Evolutionary conservation across 1,140 invertebrate genomes (phyloP).

Genomic region (Drosophila littoralis): DNA sequence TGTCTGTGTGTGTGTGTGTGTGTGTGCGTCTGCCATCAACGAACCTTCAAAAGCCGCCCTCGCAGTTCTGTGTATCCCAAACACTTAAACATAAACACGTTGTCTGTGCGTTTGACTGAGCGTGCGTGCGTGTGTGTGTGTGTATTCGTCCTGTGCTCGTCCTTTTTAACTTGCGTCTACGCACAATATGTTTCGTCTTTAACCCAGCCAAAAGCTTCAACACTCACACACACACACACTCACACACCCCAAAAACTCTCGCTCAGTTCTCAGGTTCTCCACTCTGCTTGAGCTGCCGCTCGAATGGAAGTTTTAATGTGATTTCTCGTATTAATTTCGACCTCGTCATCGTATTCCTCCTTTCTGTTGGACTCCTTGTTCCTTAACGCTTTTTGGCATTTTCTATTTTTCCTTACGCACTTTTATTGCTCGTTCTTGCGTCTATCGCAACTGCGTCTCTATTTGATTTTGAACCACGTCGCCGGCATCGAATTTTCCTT

Average conservation of each 20-base stretch:
- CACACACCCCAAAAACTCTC: conserved; percentile 6
- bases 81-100: conserved; percentile 82
- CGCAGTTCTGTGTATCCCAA: conserved; percentile 58
- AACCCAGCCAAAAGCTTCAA: conserved; percentile 73
- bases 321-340: conserved; percentile 82
- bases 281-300: conserved; percentile 10
- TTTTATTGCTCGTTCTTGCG: conserved; percentile 71
- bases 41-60: conserved; percentile 59
- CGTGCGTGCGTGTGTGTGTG: conserved; percentile 23
- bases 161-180: conserved; percentile 74
- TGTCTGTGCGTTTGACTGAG: conserved; percentile 46
- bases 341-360: conserved; percentile 71
- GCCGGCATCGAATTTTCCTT: conserved; percentile 57
- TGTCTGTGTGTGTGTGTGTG: conserved; percentile 15
- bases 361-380: conserved; percentile 23
- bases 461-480: conserved; percentile 79
- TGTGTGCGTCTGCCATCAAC: conserved; percentile 40
- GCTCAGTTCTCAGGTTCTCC: conserved; percentile 4
- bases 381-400: conserved; percentile 38
- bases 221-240: conserved; percentile 24
- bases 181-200: conserved; percentile 82
- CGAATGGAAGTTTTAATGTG: conserved; percentile 78
- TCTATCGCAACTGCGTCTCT: conserved; percentile 50
- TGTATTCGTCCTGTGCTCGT: conserved; percentile 55
- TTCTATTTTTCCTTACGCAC: conserved; percentile 76